These are phyloP conservation scores for Cephalopterus ornatus DNA, from an alignment of 2,113 vertebrate species.

Conservation along the genomic window DNA sequence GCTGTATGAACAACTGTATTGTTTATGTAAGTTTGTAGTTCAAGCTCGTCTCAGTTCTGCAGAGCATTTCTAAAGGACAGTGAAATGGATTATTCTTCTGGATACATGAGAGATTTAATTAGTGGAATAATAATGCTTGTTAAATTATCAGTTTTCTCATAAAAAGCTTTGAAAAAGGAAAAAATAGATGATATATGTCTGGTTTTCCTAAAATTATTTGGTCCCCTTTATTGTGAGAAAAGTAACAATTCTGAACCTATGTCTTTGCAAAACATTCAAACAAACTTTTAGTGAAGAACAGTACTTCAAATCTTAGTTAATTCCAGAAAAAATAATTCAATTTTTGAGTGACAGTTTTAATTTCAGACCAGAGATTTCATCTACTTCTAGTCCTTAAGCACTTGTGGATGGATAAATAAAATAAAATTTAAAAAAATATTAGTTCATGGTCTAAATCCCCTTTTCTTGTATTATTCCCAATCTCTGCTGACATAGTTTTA, in stretches of 20 bases:
- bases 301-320: neutral
- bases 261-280: neutral
- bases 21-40: neutral
- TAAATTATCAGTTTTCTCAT: neutral
- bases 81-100: neutral
- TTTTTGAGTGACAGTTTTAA: neutral
- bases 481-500: neutral
- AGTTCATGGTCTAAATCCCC: neutral
- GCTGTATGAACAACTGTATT: rapidly evolving
- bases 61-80: neutral
- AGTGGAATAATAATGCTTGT: neutral
- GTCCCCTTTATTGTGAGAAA: neutral
- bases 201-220: neutral
- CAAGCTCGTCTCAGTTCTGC: neutral
- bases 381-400: neutral
- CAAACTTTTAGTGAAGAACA: neutral
- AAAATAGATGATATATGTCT: neutral
- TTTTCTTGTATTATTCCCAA: neutral
- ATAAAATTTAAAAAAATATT: neutral
- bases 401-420: neutral
- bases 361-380: neutral
- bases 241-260: neutral
- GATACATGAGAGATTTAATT: neutral
- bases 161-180: neutral
- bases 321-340: rapidly evolving